Evolutionary conservation across 2,113 vertebrate species (phyloP).

Genomic region (Cricetomys ansorgei): DNA sequence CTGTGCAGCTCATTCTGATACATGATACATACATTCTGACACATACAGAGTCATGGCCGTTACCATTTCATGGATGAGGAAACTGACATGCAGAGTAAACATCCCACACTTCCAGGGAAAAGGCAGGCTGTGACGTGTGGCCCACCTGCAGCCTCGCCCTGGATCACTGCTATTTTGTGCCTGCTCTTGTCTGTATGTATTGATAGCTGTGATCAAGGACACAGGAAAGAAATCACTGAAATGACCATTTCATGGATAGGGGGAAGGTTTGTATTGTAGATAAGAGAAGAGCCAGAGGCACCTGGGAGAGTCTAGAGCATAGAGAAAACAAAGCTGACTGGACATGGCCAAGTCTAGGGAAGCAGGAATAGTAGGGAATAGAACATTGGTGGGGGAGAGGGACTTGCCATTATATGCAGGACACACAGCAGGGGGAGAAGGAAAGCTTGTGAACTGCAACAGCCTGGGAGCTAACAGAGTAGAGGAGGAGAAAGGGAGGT

Average conservation of each 20-base stretch:
- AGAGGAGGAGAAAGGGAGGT: no score
- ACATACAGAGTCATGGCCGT: background rate
- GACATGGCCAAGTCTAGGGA: background rate
- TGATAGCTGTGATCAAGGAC: background rate
- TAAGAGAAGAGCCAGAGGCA: background rate
- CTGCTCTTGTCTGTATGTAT: background rate
- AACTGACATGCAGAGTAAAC: background rate
- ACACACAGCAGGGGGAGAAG: no score
- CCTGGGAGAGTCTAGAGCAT: background rate
- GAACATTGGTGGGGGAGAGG: background rate
- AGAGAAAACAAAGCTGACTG: background rate
- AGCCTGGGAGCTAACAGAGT: background rate
- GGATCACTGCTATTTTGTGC: background rate
- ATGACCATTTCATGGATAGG: background rate
- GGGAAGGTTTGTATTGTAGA: background rate
- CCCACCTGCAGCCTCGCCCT: background rate
- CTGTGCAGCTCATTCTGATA: background rate
- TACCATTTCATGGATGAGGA: background rate
- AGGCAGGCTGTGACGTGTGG: background rate
- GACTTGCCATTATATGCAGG: background rate
- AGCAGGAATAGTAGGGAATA: background rate
- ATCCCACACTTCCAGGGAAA: background rate
- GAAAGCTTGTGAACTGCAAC: background rate
- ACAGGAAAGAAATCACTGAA: background rate
- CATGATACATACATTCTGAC: no score